These are phyloP conservation scores for Gymnothorax javanicus DNA, from an alignment of 2,797 vertebrate genomes.

Conservation along the genomic window DNA sequence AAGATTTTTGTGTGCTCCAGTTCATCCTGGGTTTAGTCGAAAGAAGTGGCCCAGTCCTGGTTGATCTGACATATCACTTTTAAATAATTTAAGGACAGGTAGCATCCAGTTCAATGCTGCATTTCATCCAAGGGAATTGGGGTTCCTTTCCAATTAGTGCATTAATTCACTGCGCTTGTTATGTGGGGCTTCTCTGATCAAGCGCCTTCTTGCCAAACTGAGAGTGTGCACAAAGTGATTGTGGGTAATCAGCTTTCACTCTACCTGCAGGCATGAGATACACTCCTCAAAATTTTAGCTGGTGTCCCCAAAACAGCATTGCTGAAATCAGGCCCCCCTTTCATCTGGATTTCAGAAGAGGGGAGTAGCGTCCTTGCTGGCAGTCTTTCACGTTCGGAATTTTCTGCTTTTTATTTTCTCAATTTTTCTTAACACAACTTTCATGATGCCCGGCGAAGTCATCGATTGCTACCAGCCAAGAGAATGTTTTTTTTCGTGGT, in stretches of 20 bases:
- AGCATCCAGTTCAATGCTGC: background rate
- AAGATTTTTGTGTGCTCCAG: too few relatives aligned
- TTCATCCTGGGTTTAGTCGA: too few relatives aligned
- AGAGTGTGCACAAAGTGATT: conserved; percentile 1
- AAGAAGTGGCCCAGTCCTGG: too few relatives aligned
- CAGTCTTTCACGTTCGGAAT: background rate
- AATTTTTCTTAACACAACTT: background rate
- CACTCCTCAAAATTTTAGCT: background rate
- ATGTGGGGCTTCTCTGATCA: background rate
- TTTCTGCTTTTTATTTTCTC: background rate
- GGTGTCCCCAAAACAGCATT: background rate
- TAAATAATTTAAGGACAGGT: background rate
- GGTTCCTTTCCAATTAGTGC: conserved; percentile 23
- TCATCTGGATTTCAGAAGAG: background rate
- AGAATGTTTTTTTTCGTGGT: background rate
- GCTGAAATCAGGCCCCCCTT: background rate
- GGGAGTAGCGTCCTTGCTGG: background rate
- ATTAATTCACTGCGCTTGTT: conserved; percentile 19
- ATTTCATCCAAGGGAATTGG: conserved; percentile 12
- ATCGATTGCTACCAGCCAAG: background rate
- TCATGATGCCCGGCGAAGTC: background rate
- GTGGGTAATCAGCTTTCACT: conserved; percentile 12
- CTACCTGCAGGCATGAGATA: background rate
- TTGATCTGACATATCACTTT: background rate
- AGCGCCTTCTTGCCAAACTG: conserved; percentile 16